Conservation (phyloP, 1,140 invertebrate genomes). For the Panagrolaimus sp. region DNA sequence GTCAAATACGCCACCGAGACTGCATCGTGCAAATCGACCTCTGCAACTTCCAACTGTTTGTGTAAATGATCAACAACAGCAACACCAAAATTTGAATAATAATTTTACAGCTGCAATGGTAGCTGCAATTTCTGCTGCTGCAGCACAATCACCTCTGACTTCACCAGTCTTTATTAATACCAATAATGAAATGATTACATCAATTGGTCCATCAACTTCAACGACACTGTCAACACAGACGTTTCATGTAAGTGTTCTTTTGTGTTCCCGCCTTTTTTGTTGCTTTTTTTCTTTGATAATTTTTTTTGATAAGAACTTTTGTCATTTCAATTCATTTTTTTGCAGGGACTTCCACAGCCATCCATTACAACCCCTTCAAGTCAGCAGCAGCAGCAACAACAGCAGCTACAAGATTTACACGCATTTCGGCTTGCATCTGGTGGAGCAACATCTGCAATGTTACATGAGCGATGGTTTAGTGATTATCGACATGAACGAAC, state of each 20-base stretch:
- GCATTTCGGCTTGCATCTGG: conserved; percentile 28
- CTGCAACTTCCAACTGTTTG: conserved; percentile 9
- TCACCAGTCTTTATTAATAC: background rate
- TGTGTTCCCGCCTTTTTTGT: too few species aligned
- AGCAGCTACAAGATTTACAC: conserved; percentile 10
- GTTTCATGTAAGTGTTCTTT: background rate
- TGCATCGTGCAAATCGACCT: conserved; percentile 1
- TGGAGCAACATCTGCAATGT: conserved; percentile 34
- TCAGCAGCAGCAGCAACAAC: background rate
- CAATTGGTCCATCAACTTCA: background rate
- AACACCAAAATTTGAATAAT: too few species aligned
- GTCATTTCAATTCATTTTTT: too few species aligned
- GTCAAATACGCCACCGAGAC: background rate
- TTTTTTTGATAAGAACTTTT: too few species aligned
- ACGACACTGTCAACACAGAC: too few species aligned
- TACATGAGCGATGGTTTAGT: conserved; percentile 28
- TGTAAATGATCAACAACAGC: background rate
- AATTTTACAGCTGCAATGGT: background rate
- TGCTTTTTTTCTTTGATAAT: too few species aligned
- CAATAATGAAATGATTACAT: too few species aligned
- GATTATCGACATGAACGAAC: conserved; percentile 30
- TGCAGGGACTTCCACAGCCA: too few species aligned
- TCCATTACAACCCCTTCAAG: background rate
- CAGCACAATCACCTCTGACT: background rate
- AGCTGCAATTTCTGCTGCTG: background rate